A percentile compares a stretch with the other conserved stretches of the same genome.
Evolutionary conservation across 2,797 vertebrate species (phyloP).

Genomic region (Propithecus perrieri): DNA sequence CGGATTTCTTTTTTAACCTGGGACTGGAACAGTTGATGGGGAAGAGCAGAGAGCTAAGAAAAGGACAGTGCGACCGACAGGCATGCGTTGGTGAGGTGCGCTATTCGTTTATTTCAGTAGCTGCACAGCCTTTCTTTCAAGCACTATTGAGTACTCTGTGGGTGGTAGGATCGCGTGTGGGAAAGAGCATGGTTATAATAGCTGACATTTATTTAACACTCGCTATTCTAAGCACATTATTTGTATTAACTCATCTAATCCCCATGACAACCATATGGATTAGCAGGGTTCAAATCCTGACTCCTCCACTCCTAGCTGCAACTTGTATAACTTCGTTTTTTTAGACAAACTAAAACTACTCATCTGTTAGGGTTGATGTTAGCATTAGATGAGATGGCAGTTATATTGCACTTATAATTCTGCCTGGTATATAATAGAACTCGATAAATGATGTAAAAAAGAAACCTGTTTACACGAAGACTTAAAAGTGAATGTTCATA

Average conservation of each 20-base stretch:
- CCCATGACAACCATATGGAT: slow-evolving; percentile 44
- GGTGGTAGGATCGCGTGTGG: slow-evolving; percentile 18
- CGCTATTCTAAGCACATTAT: slow-evolving; percentile 54
- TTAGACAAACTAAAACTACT: background rate
- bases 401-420: background rate
- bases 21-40: background rate
- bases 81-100: background rate
- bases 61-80: background rate
- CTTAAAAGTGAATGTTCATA: background rate
- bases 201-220: slow-evolving; percentile 38
- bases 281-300: slow-evolving; percentile 44
- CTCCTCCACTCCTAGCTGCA: slow-evolving; percentile 19
- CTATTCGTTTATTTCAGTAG: slow-evolving; percentile 12
- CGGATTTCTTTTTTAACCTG: background rate
- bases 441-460: background rate
- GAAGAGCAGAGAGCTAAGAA: background rate
- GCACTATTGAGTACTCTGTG: background rate
- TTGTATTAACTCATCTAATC: slow-evolving; percentile 47
- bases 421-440: background rate
- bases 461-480: background rate
- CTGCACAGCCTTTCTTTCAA: slow-evolving; percentile 21
- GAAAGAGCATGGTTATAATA: slow-evolving; percentile 51
- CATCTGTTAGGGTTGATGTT: background rate
- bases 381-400: background rate
- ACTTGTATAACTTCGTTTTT: background rate